phyloP scores from a whole-genome alignment of 2,797 vertebrate genomes.

The Florisuga fusca region DNA sequence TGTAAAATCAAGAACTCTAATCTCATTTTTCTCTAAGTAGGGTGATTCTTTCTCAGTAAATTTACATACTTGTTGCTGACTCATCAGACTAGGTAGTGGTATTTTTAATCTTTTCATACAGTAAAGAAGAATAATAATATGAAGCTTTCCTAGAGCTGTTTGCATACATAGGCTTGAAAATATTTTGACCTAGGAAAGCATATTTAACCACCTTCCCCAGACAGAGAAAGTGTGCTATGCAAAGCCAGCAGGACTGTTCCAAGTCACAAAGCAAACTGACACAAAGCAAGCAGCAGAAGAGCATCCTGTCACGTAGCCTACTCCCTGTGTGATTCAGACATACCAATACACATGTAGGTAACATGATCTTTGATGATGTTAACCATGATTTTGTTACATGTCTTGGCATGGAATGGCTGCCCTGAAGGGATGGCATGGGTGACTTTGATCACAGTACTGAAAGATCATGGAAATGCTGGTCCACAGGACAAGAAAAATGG shows the following conservation, averaged over 20 bases:
- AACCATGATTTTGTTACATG: fast-evolving
- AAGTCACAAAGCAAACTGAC: neutral
- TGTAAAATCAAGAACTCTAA: neutral
- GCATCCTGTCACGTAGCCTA: neutral
- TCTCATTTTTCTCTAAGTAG: neutral
- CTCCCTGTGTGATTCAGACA: neutral
- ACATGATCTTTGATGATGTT: neutral
- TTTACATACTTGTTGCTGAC: neutral
- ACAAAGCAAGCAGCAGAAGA: neutral
- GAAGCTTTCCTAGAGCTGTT: neutral
- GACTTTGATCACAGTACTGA: neutral
- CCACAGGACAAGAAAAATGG: neutral
- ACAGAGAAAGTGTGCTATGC: neutral
- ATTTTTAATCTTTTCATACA: neutral
- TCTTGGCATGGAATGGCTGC: neutral
- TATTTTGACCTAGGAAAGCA: neutral
- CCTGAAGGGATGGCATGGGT: neutral
- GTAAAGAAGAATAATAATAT: neutral
- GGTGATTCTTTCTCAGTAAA: neutral
- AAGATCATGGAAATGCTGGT: neutral
- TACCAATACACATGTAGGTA: neutral
- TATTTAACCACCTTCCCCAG: neutral
- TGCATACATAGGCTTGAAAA: neutral
- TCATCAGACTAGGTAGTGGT: neutral
- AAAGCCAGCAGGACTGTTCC: neutral